phyloP scores from a whole-genome alignment of 2,113 vertebrate genomes.

The Ancistrus triradiatus region DNA sequence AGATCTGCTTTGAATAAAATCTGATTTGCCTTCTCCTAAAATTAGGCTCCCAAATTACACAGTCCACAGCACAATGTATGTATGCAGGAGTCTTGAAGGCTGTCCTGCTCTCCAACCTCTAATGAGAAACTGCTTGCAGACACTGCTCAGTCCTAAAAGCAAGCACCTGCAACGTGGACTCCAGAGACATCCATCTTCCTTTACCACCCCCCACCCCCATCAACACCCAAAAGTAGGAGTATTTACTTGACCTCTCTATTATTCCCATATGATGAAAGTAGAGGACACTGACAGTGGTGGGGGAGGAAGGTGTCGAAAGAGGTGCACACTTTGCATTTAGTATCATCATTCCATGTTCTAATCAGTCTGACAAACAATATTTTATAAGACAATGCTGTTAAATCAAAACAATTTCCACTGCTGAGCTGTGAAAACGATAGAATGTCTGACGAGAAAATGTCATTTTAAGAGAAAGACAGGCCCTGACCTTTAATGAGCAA shows the following conservation, averaged over 20 bases:
- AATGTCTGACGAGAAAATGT: background rate
- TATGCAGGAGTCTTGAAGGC: slow-evolving; percentile 60
- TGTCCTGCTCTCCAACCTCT: slow-evolving; percentile 57
- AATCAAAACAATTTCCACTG: background rate
- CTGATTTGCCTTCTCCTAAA: slow-evolving; percentile 65
- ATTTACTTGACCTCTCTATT: slow-evolving; percentile 60
- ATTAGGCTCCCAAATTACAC: slow-evolving; percentile 71
- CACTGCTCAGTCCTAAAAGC: slow-evolving; percentile 57
- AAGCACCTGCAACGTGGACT: slow-evolving; percentile 71
- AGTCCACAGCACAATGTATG: slow-evolving; percentile 61
- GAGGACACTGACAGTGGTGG: slow-evolving; percentile 40
- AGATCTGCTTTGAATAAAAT: slow-evolving; percentile 78
- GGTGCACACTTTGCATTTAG: background rate
- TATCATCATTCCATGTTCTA: background rate
- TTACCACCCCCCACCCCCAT: slow-evolving; percentile 51
- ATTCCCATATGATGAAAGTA: slow-evolving; percentile 56
- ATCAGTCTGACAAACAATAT: background rate
- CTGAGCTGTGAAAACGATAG: background rate
- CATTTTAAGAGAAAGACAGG: background rate
- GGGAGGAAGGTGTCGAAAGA: slow-evolving; percentile 33
- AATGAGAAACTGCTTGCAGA: slow-evolving; percentile 68
- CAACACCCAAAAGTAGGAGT: slow-evolving; percentile 57
- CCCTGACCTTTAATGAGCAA: background rate
- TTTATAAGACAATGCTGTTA: background rate
- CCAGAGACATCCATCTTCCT: slow-evolving; percentile 64